Evolutionary conservation across 2,888 invertebrate species (phyloP).

Genomic region (Nymphalis c-album): DNA sequence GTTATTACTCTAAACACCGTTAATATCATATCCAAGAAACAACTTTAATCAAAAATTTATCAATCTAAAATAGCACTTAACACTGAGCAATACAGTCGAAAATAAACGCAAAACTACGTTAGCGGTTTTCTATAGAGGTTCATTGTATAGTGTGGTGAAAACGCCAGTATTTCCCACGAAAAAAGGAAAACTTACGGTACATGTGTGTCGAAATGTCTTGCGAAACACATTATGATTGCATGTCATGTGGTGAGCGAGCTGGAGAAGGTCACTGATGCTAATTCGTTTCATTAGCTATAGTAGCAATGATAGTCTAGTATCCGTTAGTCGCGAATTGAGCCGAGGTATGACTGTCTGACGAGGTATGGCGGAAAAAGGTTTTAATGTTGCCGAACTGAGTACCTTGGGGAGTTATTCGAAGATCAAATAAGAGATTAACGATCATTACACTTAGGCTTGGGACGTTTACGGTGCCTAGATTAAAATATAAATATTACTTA

Average conservation of each 20-base stretch:
- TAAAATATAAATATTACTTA: too few species aligned
- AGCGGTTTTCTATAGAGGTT: constrained; percentile 45
- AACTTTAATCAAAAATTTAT: constrained; percentile 24
- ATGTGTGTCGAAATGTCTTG: constrained; percentile 66
- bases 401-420: too few species aligned
- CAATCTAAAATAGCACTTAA: constrained; percentile 38
- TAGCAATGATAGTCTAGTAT: constrained; percentile 13
- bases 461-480: too few species aligned
- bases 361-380: too few species aligned
- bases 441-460: too few species aligned
- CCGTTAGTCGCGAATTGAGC: background rate
- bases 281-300: constrained; percentile 28
- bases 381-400: too few species aligned
- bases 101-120: constrained; percentile 39
- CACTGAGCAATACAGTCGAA: constrained; percentile 37
- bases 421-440: too few species aligned
- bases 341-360: too few species aligned
- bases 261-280: constrained; percentile 39
- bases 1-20: constrained; percentile 56
- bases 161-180: constrained; percentile 74
- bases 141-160: constrained; percentile 70
- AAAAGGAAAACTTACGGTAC: constrained; percentile 71
- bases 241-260: constrained; percentile 25
- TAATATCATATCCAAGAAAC: constrained; percentile 46
- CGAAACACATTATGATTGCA: constrained; percentile 49